Evolutionary conservation across 2,797 vertebrate genomes (phyloP).

Genomic region (Gymnocypris eckloni): DNA sequence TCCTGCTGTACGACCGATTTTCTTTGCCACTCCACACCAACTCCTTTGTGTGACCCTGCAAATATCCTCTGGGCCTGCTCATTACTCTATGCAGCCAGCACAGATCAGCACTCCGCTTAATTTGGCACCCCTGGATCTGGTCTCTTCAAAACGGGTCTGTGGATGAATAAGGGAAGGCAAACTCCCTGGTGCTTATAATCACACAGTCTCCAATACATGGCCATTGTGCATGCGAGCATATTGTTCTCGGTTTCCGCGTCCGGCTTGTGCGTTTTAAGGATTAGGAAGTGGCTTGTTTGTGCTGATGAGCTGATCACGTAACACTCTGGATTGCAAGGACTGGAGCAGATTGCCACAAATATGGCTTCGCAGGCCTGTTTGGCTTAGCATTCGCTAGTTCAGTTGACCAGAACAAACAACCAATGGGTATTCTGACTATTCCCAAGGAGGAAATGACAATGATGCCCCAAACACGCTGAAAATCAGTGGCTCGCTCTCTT

Average conservation of each 20-base stretch:
- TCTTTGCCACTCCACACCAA: conserved; percentile 70
- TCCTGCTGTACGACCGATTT: conserved; percentile 79
- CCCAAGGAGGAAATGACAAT: conserved; percentile 69
- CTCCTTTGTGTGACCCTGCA: conserved; percentile 82
- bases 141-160: conserved; percentile 63
- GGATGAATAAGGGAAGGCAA: conserved; percentile 53
- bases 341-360: not conserved
- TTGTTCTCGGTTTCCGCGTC: conserved; percentile 56
- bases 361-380: conserved; percentile 68
- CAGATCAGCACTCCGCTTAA: conserved; percentile 77
- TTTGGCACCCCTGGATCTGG: conserved; percentile 76
- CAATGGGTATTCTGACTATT: conserved; percentile 76
- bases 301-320: conserved; percentile 68
- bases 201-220: conserved; percentile 65
- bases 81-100: conserved; percentile 76
- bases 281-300: conserved; percentile 70
- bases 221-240: conserved; percentile 46
- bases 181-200: conserved; percentile 54
- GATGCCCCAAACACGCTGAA: conserved; percentile 66
- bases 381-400: conserved; percentile 76
- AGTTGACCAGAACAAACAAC: conserved; percentile 78
- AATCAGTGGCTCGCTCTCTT: not conserved
- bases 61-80: conserved; percentile 84
- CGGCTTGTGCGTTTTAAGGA: conserved; percentile 67
- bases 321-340: conserved; percentile 57